phyloP scores from a whole-genome alignment of 2,888 invertebrate species.

The Lepetodrilus schrolli region DNA sequence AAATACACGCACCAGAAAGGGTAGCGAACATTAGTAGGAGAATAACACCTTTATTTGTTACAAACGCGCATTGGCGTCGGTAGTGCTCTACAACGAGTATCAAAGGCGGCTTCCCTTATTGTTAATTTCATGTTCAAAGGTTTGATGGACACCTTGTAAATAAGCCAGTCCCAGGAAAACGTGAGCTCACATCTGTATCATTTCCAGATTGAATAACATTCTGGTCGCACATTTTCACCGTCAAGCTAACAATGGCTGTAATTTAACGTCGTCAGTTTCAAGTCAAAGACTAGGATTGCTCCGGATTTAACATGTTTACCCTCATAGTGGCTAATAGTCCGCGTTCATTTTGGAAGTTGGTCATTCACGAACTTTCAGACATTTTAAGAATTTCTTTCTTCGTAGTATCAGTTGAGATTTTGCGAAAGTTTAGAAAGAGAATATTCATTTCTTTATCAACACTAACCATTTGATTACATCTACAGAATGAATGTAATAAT shows the following conservation, averaged over 20 bases:
- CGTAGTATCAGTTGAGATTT: no score
- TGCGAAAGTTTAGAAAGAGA: no score
- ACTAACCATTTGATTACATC: no score
- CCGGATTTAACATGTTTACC: not conserved
- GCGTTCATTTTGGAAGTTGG: no score
- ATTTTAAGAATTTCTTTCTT: no score
- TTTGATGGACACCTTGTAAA: conserved; percentile 11
- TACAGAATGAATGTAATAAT: no score
- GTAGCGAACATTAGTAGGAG: not conserved
- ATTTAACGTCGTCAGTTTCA: conserved; percentile 13
- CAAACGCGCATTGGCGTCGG: not conserved
- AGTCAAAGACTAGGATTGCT: not conserved
- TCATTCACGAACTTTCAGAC: no score
- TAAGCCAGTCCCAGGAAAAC: not conserved
- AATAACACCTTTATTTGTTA: conserved; percentile 25
- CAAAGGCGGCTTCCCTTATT: conserved; percentile 19
- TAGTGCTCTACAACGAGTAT: not conserved
- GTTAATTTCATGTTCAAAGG: conserved; percentile 25
- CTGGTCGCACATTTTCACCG: not conserved
- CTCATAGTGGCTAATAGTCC: no score
- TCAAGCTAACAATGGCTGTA: conserved; percentile 4
- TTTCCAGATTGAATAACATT: not conserved
- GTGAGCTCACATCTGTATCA: not conserved
- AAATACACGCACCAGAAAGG: not conserved
- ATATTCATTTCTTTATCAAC: no score